Evolutionary conservation across 1,140 invertebrate genomes (phyloP).

Genomic region (Dreissena rostriformis): DNA sequence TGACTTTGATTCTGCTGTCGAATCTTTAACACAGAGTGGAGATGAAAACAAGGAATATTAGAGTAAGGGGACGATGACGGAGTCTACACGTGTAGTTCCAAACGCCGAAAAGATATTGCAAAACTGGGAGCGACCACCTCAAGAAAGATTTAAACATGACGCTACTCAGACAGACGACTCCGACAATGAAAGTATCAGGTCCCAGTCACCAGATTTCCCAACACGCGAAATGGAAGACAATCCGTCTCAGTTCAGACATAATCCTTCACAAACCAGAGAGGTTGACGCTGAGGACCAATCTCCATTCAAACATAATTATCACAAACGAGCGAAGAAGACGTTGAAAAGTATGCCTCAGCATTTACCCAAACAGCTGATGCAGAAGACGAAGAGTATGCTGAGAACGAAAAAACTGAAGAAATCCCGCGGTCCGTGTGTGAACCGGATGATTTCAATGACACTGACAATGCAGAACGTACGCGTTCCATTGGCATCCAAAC

Average conservation of each 20-base stretch:
- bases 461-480: not conserved
- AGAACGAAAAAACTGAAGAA: not conserved
- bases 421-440: not conserved
- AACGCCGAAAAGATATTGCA: too few relatives aligned
- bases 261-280: not conserved
- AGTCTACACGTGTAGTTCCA: too few relatives aligned
- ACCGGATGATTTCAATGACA: not conserved
- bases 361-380: conserved; percentile 2
- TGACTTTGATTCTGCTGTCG: too few relatives aligned
- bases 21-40: too few relatives aligned
- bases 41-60: too few relatives aligned
- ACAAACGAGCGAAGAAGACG: not conserved
- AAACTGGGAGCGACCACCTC: too few relatives aligned
- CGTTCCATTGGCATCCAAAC: not conserved
- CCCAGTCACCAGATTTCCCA: conserved; percentile 14
- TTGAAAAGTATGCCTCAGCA: not conserved
- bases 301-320: not conserved
- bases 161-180: too few relatives aligned
- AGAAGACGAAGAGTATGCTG: not conserved
- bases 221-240: not conserved
- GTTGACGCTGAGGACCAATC: not conserved
- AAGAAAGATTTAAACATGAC: too few relatives aligned
- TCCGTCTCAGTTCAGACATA: not conserved
- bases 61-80: too few relatives aligned
- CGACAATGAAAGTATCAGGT: not conserved